Evolutionary conservation across 92 coral and sea anemone species (phyloP), one percentile per base, ranked within the genome.

Genomic region (Epizoanthus fatuus): DNA sequence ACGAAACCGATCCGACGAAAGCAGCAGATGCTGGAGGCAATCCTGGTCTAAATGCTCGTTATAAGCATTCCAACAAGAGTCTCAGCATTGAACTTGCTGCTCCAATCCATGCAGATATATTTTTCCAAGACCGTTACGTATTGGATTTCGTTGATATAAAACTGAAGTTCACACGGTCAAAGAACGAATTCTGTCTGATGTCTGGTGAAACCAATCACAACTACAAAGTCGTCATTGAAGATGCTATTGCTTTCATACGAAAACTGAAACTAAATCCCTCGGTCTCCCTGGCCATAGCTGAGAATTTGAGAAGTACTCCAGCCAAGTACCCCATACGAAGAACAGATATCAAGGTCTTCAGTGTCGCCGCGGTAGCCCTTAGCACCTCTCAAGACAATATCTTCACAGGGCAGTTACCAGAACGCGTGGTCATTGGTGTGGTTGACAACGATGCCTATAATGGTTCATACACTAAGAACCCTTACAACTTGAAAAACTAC

Each of bases 291-390:
- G 87, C 87, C 15, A 90, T 88, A 77, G 76, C 87, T 9, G 85
- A 67, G 68, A 72, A 90, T 13, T 70, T 88, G 4, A 74, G 81
- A 13, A 79, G 84, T 19, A 84, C 84, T 38, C 65, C 95, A 2
- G 95, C 92, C 87, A 92, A 92, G 83, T 92, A 92, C 75, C 90
- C 90, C 0, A 84, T 92, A 65, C 53, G 76, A 67, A 79, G 92
- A 67, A 81, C 85, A 19, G 86, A 88, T 29, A 83, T 73, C 51
- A 79, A 88, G 56, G 92, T 88, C 4, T 66, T 91, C 68, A 49
- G 81, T 39, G 89, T 84, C 4, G 89, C 89, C 0, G 17, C 45
- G 3, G 94, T 92, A 39, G 84, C 84, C 69, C 63, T 85, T 74
- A 72, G 70, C 11, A 77, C 76, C 64, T 70, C 80, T 25, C 94